Conservation (phyloP, 1,140 invertebrate genomes). For the Ceratina calcarata region DNA sequence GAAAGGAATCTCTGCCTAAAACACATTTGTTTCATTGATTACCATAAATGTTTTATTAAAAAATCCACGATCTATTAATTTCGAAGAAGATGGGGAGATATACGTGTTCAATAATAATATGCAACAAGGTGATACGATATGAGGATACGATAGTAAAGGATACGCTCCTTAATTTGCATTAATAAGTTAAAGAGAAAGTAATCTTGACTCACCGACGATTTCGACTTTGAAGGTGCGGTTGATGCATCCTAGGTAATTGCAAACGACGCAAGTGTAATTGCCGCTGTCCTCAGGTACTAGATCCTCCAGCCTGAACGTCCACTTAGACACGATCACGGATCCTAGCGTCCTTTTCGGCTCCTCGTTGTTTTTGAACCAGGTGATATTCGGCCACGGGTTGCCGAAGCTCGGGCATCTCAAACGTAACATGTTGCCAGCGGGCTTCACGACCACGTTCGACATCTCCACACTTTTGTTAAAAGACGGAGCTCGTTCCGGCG, state of each 20-base stretch:
- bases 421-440: conserved; percentile 85
- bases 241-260: conserved; percentile 89
- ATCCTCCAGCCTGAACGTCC: conserved; percentile 87
- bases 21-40: no score
- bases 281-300: conserved; percentile 88
- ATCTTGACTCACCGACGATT: conserved; percentile 84
- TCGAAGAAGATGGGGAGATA: no score
- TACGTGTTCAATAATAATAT: no score
- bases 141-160: no score
- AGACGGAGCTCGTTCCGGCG: conserved; percentile 70
- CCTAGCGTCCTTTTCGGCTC: conserved; percentile 83
- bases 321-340: conserved; percentile 82
- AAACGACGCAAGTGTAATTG: conserved; percentile 92
- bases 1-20: no score
- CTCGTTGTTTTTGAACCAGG: conserved; percentile 88
- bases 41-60: no score
- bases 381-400: conserved; percentile 89
- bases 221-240: conserved; percentile 87
- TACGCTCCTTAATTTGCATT: no score
- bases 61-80: no score
- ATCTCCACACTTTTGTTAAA: conserved; percentile 81
- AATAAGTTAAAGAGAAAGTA: no score
- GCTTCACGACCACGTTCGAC: conserved; percentile 81
- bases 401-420: conserved; percentile 85
- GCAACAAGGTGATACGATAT: no score